Percentiles rank a stretch among this genome's conserved stretches.
phyloP scores from a whole-genome alignment of 2,113 vertebrate genomes.

The Toxostoma redivivum region DNA sequence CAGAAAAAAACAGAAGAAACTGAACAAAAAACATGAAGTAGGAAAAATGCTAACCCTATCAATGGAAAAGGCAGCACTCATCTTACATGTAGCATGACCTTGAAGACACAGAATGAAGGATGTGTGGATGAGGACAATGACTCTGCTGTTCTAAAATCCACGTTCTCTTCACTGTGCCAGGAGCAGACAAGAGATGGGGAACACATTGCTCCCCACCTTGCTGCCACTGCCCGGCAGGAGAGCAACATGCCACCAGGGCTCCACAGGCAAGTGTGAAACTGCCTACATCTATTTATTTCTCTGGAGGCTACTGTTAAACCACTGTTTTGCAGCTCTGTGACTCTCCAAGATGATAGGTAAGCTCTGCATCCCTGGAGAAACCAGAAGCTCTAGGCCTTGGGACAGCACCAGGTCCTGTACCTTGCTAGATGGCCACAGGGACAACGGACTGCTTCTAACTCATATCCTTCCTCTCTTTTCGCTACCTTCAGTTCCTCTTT shows the following conservation, averaged over 20 bases:
- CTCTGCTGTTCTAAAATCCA: neutral
- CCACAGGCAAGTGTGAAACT: neutral
- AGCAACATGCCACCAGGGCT: neutral
- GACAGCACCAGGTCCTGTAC: neutral
- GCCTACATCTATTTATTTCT: neutral
- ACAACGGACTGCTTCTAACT: neutral
- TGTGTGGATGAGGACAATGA: neutral
- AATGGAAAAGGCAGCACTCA: neutral
- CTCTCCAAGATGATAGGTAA: neutral
- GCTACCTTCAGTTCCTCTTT: slow-evolving; percentile 40
- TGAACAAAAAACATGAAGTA: neutral
- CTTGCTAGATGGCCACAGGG: neutral
- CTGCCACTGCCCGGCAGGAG: neutral
- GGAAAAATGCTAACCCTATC: neutral
- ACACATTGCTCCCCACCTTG: neutral
- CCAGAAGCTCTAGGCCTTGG: neutral
- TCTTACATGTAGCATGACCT: neutral
- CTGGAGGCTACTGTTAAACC: neutral
- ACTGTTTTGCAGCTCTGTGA: neutral
- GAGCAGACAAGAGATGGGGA: neutral
- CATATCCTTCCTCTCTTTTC: slow-evolving; percentile 37
- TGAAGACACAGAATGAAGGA: neutral
- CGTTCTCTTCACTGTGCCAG: neutral
- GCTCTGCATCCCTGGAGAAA: neutral
- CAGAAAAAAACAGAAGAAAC: neutral